A percentile compares a stretch with the other conserved stretches of the same genome.
phyloP scores from a whole-genome alignment of 2,113 vertebrate species.

The western clawed frog (Xenopus tropicalis) region DNA sequence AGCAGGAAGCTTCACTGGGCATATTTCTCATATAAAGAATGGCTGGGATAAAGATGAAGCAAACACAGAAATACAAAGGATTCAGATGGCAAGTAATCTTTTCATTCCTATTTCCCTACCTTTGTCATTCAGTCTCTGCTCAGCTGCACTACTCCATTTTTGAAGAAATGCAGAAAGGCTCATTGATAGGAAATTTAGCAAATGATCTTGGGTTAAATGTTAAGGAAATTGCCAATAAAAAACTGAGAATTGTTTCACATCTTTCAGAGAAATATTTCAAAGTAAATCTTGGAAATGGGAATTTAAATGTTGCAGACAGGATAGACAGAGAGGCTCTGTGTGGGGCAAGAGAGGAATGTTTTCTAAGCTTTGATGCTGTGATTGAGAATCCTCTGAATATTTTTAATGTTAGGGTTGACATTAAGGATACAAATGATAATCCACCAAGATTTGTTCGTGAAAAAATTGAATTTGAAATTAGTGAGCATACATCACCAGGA shows the following conservation, averaged over 20 bases:
- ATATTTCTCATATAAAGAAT: neutral
- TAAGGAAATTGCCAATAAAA: conserved; percentile 61
- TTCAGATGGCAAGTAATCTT: conserved; percentile 27
- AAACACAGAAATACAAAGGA: neutral
- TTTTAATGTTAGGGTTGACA: conserved; percentile 48
- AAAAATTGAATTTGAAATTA: conserved; percentile 38
- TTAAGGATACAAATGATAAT: conserved; percentile 51
- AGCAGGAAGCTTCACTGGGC: neutral
- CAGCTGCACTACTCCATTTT: conserved; percentile 59
- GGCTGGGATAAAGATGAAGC: neutral
- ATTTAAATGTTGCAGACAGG: conserved; percentile 51
- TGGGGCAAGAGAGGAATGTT: conserved; percentile 59
- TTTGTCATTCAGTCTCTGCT: conserved; percentile 36
- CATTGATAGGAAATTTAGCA: conserved; percentile 67
- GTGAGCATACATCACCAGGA: conserved; percentile 42
- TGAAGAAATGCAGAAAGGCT: conserved; percentile 59
- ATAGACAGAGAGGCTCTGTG: conserved; percentile 72
- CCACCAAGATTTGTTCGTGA: conserved; percentile 30
- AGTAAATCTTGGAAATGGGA: conserved; percentile 61
- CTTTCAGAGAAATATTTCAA: conserved; percentile 51
- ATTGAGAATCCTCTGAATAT: conserved; percentile 66
- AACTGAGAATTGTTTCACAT: conserved; percentile 47
- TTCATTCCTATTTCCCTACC: conserved; percentile 46
- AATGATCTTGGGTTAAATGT: conserved; percentile 67
- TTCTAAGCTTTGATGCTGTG: conserved; percentile 67